These are phyloP conservation scores for Habropoda laboriosa DNA, from an alignment of 1,140 invertebrate species.

Conservation along the genomic window DNA sequence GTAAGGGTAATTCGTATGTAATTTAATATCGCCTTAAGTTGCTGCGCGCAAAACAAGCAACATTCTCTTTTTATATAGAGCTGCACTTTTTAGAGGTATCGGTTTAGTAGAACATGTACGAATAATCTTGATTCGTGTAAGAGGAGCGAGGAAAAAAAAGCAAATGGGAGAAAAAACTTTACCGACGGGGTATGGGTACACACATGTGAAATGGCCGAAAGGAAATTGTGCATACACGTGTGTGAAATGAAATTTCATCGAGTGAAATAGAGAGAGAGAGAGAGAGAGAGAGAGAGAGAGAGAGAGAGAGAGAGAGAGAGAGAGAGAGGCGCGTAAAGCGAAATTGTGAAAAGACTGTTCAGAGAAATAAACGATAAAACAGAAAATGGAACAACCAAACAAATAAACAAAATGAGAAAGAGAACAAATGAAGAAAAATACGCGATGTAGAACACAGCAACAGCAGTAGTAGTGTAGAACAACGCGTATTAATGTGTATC, in stretches of 20 bases:
- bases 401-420: too few species aligned
- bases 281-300: neutral
- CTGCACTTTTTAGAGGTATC: constrained; percentile 48
- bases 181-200: too few species aligned
- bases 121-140: constrained; percentile 42
- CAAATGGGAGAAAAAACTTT: too few species aligned
- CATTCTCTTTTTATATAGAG: constrained; percentile 55
- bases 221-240: neutral
- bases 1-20: constrained; percentile 41
- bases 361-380: neutral
- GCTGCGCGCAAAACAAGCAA: constrained; percentile 33
- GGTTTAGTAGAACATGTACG: constrained; percentile 36
- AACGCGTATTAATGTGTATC: neutral
- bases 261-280: neutral
- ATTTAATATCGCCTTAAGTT: constrained; percentile 43
- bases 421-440: neutral
- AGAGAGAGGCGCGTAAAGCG: neutral
- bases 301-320: neutral
- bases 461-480: constrained; percentile 6
- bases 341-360: neutral
- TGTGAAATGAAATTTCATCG: neutral
- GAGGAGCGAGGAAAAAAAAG: neutral
- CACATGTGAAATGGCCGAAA: constrained; percentile 12
- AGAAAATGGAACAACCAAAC: neutral
- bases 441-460: neutral